Conservation (phyloP, 2,888 invertebrate genomes). For the Pomacea canaliculata region DNA sequence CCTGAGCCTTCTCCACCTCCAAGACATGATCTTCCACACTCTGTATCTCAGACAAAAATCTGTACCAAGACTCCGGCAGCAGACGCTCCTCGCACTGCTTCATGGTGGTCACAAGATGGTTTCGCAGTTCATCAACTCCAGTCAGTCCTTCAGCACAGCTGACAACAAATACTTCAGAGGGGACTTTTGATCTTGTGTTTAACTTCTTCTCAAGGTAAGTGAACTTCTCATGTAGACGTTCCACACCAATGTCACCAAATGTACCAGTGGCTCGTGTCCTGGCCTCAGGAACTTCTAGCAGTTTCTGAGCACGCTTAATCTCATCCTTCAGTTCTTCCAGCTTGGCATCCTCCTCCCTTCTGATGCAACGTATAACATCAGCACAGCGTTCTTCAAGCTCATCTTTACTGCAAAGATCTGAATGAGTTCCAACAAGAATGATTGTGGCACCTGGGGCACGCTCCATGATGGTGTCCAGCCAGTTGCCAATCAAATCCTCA, state of each 20-base stretch:
- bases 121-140: conserved; percentile 35
- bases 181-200: conserved; percentile 51
- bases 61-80: conserved; percentile 57
- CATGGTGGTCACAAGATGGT: conserved; percentile 20
- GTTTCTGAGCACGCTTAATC: conserved; percentile 31
- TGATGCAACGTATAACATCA: conserved; percentile 51
- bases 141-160: conserved; percentile 59
- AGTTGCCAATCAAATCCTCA: conserved; percentile 54
- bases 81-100: conserved; percentile 40
- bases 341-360: conserved; percentile 50
- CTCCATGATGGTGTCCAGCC: conserved; percentile 61
- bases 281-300: conserved; percentile 41
- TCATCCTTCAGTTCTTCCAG: conserved; percentile 39
- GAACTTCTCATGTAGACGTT: conserved; percentile 53
- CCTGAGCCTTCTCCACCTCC: conserved; percentile 44
- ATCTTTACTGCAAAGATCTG: conserved; percentile 51
- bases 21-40: conserved; percentile 50
- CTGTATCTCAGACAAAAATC: conserved; percentile 51
- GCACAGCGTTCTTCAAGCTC: conserved; percentile 44
- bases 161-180: conserved; percentile 49
- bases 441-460: conserved; percentile 59
- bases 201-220: conserved; percentile 50
- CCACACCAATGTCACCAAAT: conserved; percentile 54
- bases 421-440: conserved; percentile 57
- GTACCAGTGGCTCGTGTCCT: conserved; percentile 28